Evolutionary conservation across 2,888 invertebrate genomes (phyloP).

Genomic region (Iphiclides podalirius): DNA sequence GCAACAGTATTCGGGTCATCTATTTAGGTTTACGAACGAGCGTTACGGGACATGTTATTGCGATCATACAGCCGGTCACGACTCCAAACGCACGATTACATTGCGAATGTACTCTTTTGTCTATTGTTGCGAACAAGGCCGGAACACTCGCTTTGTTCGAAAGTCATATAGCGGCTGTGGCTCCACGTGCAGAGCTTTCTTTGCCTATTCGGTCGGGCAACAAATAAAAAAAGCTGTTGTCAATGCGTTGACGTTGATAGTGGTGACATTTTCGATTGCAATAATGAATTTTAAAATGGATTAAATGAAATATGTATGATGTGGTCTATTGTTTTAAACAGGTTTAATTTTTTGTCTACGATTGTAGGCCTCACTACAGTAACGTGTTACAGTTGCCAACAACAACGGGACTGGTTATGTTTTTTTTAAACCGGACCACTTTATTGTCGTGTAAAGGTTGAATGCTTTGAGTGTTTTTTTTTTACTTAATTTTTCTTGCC

Average conservation of each 20-base stretch:
- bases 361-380: not conserved
- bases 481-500: too few species aligned
- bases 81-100: constrained; percentile 21
- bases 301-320: not conserved
- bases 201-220: constrained; percentile 7
- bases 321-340: not conserved
- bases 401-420: not conserved
- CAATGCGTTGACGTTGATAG: not conserved
- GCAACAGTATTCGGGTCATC: constrained; percentile 42
- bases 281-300: not conserved
- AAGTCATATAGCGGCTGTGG: constrained; percentile 12
- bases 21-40: constrained; percentile 41
- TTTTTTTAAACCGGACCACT: not conserved
- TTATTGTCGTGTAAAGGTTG: not conserved
- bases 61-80: constrained; percentile 26
- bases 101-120: constrained; percentile 24
- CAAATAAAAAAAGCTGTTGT: too few species aligned
- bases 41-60: constrained; percentile 29
- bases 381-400: not conserved
- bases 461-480: not conserved
- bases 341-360: not conserved
- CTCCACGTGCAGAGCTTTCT: constrained; percentile 2
- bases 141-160: constrained; percentile 7
- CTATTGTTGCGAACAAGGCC: constrained; percentile 16
- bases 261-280: not conserved